A percentile compares a stretch with the other conserved stretches of the same genome.
These are phyloP conservation scores for Lysiphlebus fabarum DNA, from an alignment of 1,140 invertebrate genomes.

Conservation along the genomic window DNA sequence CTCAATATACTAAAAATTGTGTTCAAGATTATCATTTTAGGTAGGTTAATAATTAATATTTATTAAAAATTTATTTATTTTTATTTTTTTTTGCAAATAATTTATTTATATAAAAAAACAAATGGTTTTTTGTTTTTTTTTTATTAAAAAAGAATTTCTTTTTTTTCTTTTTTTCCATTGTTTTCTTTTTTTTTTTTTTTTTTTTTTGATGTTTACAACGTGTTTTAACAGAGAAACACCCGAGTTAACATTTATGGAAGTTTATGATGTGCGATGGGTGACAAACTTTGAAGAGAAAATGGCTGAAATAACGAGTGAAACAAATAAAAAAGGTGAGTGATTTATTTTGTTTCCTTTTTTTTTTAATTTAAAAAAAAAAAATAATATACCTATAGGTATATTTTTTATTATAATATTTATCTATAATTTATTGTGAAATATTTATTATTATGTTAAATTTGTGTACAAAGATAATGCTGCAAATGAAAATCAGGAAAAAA, in stretches of 20 bases:
- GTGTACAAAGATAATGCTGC: constrained; percentile 30
- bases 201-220: constrained; percentile 43
- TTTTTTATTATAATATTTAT: no score
- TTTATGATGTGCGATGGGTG: constrained; percentile 55
- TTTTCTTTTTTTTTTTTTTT: constrained; percentile 17
- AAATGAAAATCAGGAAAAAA: constrained; percentile 27
- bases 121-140: background rate
- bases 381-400: no score
- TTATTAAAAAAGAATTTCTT: constrained; percentile 3
- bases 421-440: no score
- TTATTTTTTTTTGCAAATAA: background rate
- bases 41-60: constrained; percentile 38
- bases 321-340: constrained; percentile 49
- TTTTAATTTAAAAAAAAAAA: background rate
- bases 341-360: constrained; percentile 16
- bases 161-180: constrained; percentile 11
- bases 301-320: constrained; percentile 40
- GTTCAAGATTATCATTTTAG: constrained; percentile 58
- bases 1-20: constrained; percentile 57
- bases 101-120: constrained; percentile 11
- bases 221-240: constrained; percentile 48
- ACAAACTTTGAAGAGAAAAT: constrained; percentile 54
- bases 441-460: background rate
- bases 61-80: no score
- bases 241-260: constrained; percentile 55